These are phyloP conservation scores for Potamarius usumacintae DNA, from an alignment of 2,113 vertebrate genomes.

Conservation along the genomic window DNA sequence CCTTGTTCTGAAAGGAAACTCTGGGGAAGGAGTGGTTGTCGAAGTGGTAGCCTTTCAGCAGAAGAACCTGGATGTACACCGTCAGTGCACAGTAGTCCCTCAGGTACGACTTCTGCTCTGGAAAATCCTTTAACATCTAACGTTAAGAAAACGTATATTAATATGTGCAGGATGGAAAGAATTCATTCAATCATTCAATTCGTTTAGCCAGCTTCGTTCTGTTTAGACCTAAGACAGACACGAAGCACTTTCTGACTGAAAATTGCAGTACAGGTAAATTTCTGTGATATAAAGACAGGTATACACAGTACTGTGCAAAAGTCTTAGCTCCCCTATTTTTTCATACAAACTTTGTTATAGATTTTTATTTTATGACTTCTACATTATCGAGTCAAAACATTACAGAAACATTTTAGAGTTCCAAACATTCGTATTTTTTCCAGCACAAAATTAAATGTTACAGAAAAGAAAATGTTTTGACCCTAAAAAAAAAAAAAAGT, in stretches of 20 bases:
- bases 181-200: not conserved
- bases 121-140: constrained; percentile 52
- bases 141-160: not conserved
- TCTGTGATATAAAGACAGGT: not conserved
- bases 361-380: no score
- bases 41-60: constrained; percentile 73
- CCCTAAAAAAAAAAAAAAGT: no score
- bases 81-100: constrained; percentile 65
- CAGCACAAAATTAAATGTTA: no score
- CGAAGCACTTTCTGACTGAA: no score
- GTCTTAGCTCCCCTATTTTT: no score
- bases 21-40: constrained; percentile 55
- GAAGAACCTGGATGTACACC: constrained; percentile 68
- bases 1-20: constrained; percentile 71
- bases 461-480: no score
- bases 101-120: constrained; percentile 35
- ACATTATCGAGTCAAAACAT: no score
- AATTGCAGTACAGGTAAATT: no score
- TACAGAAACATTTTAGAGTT: no score
- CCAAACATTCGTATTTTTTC: no score
- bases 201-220: not conserved
- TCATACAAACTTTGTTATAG: no score
- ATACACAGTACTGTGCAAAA: not conserved
- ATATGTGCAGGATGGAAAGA: not conserved
- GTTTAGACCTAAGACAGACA: not conserved